Conservation (phyloP, 1,140 invertebrate genomes). For the Odontomachus brunneus region DNA sequence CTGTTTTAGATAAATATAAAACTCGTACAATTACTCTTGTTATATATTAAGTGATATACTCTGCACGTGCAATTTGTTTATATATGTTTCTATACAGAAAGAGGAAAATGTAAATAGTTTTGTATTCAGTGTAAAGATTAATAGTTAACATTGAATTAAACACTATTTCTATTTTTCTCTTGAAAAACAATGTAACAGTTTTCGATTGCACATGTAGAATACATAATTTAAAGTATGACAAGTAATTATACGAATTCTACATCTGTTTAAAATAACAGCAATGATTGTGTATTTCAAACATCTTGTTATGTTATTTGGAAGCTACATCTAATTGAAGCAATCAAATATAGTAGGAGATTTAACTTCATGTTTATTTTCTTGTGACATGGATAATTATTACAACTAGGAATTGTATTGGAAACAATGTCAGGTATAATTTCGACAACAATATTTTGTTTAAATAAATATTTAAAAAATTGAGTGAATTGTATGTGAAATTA, state of each 20-base stretch:
- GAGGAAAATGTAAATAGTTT: not conserved
- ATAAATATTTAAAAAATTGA: too few species aligned
- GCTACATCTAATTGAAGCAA: not conserved
- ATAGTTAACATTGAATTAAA: not conserved
- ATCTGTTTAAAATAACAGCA: conserved; percentile 1
- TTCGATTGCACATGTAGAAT: too few species aligned
- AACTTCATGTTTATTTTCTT: not conserved
- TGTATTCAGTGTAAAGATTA: not conserved
- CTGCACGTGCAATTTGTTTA: not conserved
- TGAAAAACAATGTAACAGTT: too few species aligned
- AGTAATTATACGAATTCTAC: conserved; percentile 5
- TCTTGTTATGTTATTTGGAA: not conserved
- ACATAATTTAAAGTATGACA: too few species aligned
- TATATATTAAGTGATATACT: not conserved
- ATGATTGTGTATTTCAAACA: not conserved
- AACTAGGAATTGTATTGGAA: not conserved
- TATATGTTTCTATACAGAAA: too few species aligned
- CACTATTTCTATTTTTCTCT: not conserved
- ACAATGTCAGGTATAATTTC: not conserved
- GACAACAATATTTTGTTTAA: not conserved
- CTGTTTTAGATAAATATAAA: not conserved
- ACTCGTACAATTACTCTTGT: not conserved
- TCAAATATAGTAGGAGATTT: not conserved
- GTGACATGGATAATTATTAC: not conserved
- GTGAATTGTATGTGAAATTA: too few species aligned